Evolutionary conservation across 2,888 invertebrate genomes (phyloP).

Genomic region (Mythimna loreyi): DNA sequence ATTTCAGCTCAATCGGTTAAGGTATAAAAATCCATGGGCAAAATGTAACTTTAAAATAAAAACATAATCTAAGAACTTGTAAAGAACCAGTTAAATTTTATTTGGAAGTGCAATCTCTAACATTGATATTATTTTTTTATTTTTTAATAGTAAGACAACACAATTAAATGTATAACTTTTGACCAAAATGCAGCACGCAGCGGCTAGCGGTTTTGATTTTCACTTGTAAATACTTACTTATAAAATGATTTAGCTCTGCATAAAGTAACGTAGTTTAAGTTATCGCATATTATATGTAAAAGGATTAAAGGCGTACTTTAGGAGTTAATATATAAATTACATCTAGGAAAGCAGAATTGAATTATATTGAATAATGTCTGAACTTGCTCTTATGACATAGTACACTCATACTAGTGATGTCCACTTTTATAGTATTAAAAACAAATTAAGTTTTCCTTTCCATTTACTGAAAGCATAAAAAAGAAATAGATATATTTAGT

Average conservation of each 20-base stretch:
- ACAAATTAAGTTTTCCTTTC: neutral
- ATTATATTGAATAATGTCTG: neutral
- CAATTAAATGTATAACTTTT: neutral
- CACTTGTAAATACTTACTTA: conserved; percentile 59
- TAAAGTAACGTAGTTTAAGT: conserved; percentile 60
- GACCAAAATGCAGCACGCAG: conserved; percentile 11
- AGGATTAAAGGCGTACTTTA: conserved; percentile 39
- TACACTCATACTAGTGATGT: conserved; percentile 7
- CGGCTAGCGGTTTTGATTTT: conserved; percentile 18
- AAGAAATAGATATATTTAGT: neutral
- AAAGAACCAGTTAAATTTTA: neutral
- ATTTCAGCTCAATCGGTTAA: no score
- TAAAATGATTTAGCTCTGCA: conserved; percentile 44
- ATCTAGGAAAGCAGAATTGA: neutral
- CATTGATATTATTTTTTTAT: neutral
- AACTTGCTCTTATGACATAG: conserved; percentile 1
- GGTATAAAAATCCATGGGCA: no score
- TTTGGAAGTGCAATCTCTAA: neutral
- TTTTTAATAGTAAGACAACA: neutral
- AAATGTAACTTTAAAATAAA: no score
- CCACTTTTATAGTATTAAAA: neutral
- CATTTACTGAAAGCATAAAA: neutral
- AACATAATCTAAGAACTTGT: neutral
- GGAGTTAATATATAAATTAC: conserved; percentile 26
- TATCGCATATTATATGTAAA: conserved; percentile 43